These are phyloP conservation scores for Plagodis pulveraria DNA, from an alignment of 2,888 invertebrate genomes.

Conservation along the genomic window DNA sequence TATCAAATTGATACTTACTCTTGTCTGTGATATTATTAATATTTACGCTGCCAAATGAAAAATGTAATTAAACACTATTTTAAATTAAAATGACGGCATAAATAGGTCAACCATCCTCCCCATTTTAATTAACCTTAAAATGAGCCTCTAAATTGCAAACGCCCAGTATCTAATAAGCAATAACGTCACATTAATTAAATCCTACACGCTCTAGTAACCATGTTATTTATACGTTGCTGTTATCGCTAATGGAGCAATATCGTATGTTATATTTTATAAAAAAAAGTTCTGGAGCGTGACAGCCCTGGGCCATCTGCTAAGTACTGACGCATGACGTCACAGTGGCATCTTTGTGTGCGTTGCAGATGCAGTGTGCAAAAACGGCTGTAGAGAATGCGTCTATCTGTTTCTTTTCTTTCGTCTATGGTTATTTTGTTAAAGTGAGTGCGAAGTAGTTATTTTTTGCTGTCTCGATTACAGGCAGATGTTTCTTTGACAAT, in stretches of 20 bases:
- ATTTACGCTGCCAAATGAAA: slow-evolving; percentile 4
- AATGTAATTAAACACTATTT: slow-evolving; percentile 27
- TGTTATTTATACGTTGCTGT: slow-evolving; percentile 34
- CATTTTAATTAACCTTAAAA: slow-evolving; percentile 39
- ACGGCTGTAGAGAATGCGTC: slow-evolving; percentile 36
- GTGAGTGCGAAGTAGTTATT: slow-evolving; percentile 47
- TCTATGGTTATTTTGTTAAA: slow-evolving; percentile 37
- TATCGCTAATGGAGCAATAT: slow-evolving; percentile 35
- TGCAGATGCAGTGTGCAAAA: slow-evolving; percentile 49
- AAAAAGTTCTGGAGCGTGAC: slow-evolving; percentile 48
- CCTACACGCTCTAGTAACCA: slow-evolving; percentile 39
- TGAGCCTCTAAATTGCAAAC: slow-evolving; percentile 34
- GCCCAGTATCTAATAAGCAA: slow-evolving; percentile 32
- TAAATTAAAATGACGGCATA: slow-evolving; percentile 20
- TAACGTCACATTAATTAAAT: slow-evolving; percentile 43
- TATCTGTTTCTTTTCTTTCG: slow-evolving; percentile 17
- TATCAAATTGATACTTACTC: background rate
- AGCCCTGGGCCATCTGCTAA: slow-evolving; percentile 61
- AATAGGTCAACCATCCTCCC: slow-evolving; percentile 27
- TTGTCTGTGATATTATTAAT: slow-evolving; percentile 4
- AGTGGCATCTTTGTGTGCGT: slow-evolving; percentile 27
- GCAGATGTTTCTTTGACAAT: slow-evolving; percentile 36
- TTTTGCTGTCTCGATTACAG: slow-evolving; percentile 17
- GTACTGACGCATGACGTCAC: slow-evolving; percentile 29
- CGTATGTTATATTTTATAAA: slow-evolving; percentile 36